A percentile compares a stretch with the other conserved stretches of the same genome.
Conservation (phyloP, 2,113 vertebrate species). For the Anolis carolinensis region DNA sequence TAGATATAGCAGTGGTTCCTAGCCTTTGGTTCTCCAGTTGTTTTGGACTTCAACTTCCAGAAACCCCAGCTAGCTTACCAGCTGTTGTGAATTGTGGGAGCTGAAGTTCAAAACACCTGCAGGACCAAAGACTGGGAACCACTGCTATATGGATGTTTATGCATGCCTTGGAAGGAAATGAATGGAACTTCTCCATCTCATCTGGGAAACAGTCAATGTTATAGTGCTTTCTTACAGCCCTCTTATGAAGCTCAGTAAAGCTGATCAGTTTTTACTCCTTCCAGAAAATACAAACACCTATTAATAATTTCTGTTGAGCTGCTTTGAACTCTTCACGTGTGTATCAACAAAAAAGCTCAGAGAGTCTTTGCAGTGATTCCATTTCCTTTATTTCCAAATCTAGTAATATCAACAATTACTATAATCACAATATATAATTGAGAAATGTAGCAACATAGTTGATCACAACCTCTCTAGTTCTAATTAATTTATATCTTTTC, state of each 20-base stretch:
- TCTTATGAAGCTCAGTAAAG: too few relatives aligned
- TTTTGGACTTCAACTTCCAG: too few relatives aligned
- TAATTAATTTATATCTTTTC: neutral
- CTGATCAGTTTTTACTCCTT: too few relatives aligned
- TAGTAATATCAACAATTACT: neutral
- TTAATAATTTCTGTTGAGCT: neutral
- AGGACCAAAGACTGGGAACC: too few relatives aligned
- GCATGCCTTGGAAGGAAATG: neutral
- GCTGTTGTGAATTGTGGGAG: too few relatives aligned
- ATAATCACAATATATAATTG: neutral
- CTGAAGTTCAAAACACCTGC: too few relatives aligned
- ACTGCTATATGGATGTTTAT: neutral
- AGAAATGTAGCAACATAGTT: neutral
- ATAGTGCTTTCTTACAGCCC: neutral
- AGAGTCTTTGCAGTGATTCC: neutral
- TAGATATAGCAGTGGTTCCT: too few relatives aligned
- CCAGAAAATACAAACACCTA: neutral
- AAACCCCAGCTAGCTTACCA: too few relatives aligned
- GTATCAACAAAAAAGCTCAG: neutral
- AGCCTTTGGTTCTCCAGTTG: too few relatives aligned
- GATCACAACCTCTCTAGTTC: neutral
- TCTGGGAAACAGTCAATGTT: neutral
- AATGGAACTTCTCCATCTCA: too few relatives aligned
- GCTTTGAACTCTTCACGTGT: neutral
- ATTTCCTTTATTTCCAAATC: conserved; percentile 9